phyloP scores from a whole-genome alignment of 2,888 invertebrate species.

The Brachypterus glaber region DNA sequence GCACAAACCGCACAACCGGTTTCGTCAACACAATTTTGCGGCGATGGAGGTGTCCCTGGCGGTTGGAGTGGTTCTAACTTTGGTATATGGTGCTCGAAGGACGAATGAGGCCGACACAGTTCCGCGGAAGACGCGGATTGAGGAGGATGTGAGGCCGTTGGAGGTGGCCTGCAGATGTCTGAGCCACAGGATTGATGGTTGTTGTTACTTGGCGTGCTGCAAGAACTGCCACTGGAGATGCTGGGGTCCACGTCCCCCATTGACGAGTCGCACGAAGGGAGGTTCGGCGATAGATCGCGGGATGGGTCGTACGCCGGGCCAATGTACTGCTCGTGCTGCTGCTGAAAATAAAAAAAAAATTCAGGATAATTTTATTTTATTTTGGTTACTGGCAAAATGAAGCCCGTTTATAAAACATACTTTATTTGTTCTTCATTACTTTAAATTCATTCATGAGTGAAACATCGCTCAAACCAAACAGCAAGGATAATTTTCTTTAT shows the following conservation, averaged over 20 bases:
- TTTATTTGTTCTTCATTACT: too few species aligned
- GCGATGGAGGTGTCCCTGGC: slow-evolving; percentile 43
- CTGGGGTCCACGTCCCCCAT: slow-evolving; percentile 50
- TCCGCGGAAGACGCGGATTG: slow-evolving; percentile 22
- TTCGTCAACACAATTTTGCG: slow-evolving; percentile 34
- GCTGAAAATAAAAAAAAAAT: slow-evolving; percentile 45
- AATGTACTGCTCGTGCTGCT: slow-evolving; percentile 56
- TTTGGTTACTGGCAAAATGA: not conserved
- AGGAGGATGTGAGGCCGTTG: slow-evolving; percentile 23
- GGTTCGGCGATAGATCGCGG: slow-evolving; percentile 63
- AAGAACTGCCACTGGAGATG: slow-evolving; percentile 47
- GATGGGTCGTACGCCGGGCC: slow-evolving; percentile 60
- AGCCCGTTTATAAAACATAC: too few species aligned
- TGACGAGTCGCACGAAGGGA: slow-evolving; percentile 51
- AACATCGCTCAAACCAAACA: too few species aligned
- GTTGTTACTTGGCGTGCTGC: slow-evolving; percentile 49
- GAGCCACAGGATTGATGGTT: slow-evolving; percentile 45
- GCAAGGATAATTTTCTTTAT: too few species aligned
- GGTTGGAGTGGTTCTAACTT: slow-evolving; percentile 48
- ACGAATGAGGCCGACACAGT: slow-evolving; percentile 34
- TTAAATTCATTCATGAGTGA: too few species aligned
- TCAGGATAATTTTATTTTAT: too few species aligned
- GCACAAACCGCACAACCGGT: slow-evolving; percentile 55
- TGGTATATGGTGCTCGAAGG: slow-evolving; percentile 44
- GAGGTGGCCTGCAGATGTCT: slow-evolving; percentile 36